Evolutionary conservation across 2,797 vertebrate genomes (phyloP).

Genomic region (Pangasius larnaudii): DNA sequence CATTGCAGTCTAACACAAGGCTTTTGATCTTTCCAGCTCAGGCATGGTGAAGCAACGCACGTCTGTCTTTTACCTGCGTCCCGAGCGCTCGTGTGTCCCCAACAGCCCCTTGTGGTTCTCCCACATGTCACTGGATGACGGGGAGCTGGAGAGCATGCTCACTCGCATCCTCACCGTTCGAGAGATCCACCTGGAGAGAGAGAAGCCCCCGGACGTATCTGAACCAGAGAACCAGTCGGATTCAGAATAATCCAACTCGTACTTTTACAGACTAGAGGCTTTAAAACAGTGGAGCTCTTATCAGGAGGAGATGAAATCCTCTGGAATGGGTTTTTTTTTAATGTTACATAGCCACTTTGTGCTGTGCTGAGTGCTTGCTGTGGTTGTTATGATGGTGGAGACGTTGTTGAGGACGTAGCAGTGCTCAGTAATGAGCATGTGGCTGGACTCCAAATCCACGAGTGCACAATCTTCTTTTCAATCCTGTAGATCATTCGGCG

Average conservation of each 20-base stretch:
- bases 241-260: slow-evolving; percentile 5
- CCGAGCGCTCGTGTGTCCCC: slow-evolving; percentile 95
- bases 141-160: slow-evolving; percentile 94
- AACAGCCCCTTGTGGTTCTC: slow-evolving; percentile 98
- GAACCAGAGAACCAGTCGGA: slow-evolving; percentile 33
- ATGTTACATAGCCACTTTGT: not conserved
- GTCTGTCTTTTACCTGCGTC: slow-evolving; percentile 94
- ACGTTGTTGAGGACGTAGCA: not conserved
- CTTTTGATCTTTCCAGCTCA: slow-evolving; percentile 75
- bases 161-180: slow-evolving; percentile 92
- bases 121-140: slow-evolving; percentile 85
- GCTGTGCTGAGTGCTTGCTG: not conserved
- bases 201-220: slow-evolving; percentile 77
- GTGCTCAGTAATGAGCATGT: not conserved
- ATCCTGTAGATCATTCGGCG: not conserved
- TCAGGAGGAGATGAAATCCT: not conserved
- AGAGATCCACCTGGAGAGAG: slow-evolving; percentile 89
- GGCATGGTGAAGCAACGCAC: slow-evolving; percentile 95
- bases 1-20: not conserved
- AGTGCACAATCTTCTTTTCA: slow-evolving; percentile 9
- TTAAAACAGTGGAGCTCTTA: not conserved
- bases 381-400: not conserved
- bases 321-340: not conserved
- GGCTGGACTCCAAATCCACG: not conserved
- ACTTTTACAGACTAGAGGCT: not conserved